phyloP scores from a whole-genome alignment of 2,113 vertebrate genomes.

The Marmota monax region DNA sequence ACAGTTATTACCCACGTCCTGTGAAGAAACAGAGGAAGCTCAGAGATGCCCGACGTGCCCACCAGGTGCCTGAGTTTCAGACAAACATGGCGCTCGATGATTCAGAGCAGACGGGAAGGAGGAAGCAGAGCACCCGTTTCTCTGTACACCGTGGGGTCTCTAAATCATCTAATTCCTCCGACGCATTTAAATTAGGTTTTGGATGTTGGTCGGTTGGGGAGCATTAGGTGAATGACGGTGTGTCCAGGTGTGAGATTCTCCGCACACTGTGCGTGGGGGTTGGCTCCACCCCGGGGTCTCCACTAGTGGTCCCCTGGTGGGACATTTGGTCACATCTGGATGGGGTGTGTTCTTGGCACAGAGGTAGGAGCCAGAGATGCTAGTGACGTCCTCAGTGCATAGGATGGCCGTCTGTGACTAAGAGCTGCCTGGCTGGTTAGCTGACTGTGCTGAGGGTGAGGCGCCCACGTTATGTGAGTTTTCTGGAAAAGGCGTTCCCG shows the following conservation, averaged over 20 bases:
- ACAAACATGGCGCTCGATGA: not conserved
- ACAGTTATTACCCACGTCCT: not conserved
- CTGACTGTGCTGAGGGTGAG: not conserved
- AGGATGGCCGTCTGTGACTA: not conserved
- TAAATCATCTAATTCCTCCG: not conserved
- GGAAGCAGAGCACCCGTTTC: not conserved
- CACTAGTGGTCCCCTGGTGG: not conserved
- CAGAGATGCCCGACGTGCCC: not conserved
- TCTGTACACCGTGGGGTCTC: not conserved
- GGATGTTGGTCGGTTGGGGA: not conserved
- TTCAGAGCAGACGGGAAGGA: not conserved
- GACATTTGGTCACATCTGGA: not conserved
- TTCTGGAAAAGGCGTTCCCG: not conserved
- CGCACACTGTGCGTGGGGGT: not conserved
- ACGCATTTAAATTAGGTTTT: not conserved
- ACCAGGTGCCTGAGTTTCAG: not conserved
- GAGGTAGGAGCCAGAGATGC: not conserved
- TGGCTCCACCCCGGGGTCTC: not conserved
- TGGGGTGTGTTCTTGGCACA: not conserved
- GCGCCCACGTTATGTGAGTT: not conserved
- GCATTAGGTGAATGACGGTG: not conserved
- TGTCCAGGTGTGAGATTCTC: not conserved
- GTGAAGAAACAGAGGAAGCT: not conserved
- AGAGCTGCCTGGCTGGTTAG: not conserved
- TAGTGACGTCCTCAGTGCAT: too few relatives aligned